Evolutionary conservation across 2,888 invertebrate genomes (phyloP).

Genomic region (Brachypalpus laphriformis): DNA sequence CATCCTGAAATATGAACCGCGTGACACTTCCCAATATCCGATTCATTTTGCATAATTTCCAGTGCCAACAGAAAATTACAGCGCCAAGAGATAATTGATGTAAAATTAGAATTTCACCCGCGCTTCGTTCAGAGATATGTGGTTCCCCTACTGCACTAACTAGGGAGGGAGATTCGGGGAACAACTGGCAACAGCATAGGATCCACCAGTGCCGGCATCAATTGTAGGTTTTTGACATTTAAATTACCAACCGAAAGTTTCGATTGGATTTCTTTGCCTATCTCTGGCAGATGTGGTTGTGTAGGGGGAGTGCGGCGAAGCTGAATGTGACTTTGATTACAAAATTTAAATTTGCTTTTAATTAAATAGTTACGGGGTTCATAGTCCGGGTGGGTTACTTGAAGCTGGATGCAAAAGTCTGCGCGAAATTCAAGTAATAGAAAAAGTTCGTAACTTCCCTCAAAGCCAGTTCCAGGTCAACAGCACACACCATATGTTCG

Average conservation of each 20-base stretch:
- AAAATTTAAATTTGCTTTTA: conserved; percentile 44
- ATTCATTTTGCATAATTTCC: conserved; percentile 49
- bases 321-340: conserved; percentile 46
- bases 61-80: conserved; percentile 42
- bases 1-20: conserved; percentile 45
- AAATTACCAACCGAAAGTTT: conserved; percentile 56
- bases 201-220: conserved; percentile 9
- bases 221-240: conserved; percentile 47
- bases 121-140: conserved; percentile 27
- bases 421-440: neutral
- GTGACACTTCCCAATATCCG: conserved; percentile 40
- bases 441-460: neutral
- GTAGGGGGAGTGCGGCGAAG: neutral
- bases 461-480: neutral
- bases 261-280: conserved; percentile 48
- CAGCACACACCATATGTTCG: too few relatives aligned
- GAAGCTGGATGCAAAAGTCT: neutral
- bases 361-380: conserved; percentile 24
- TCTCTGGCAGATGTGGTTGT: neutral
- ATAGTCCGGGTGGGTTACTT: neutral
- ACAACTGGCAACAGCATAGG: neutral
- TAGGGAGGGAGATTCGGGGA: too few relatives aligned
- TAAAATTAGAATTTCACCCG: conserved; percentile 45
- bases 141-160: neutral
- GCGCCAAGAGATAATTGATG: conserved; percentile 54